Percentiles rank a stretch among this genome's conserved stretches.
These are phyloP conservation scores for Trachemys scripta DNA, from an alignment of 2,113 vertebrate species.

Conservation along the genomic window DNA sequence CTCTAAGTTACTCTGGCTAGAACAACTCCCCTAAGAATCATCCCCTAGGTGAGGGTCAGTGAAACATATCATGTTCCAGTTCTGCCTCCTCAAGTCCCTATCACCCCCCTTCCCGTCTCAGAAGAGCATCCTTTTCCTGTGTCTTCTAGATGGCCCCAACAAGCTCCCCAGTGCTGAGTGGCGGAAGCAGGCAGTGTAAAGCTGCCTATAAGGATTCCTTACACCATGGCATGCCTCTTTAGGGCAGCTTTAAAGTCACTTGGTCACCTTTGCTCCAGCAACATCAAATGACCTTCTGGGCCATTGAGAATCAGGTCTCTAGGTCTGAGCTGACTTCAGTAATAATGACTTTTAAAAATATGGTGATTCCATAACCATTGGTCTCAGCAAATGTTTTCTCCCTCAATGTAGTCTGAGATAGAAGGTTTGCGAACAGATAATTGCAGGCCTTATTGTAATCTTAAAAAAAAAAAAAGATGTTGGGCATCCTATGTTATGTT, in stretches of 20 bases:
- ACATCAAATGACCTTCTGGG: background rate
- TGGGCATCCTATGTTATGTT: fast-evolving
- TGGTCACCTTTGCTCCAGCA: background rate
- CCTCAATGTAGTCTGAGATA: fast-evolving
- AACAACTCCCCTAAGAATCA: background rate
- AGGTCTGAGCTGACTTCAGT: background rate
- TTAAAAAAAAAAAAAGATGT: background rate
- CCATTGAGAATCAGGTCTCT: background rate
- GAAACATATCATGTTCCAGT: fast-evolving
- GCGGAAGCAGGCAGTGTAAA: background rate
- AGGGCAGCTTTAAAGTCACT: background rate
- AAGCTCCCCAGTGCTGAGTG: background rate
- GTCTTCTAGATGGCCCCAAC: background rate
- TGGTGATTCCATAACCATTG: background rate
- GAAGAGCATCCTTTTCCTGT: background rate
- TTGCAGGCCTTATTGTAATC: background rate
- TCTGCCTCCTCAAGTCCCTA: background rate
- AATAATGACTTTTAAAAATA: background rate
- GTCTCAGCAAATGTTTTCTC: background rate
- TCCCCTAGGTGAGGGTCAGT: fast-evolving
- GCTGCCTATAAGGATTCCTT: background rate
- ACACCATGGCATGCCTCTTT: background rate
- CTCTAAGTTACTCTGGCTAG: background rate
- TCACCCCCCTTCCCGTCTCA: background rate
- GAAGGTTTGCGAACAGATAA: fast-evolving